Conservation (phyloP, 2,888 invertebrate species). For the Hermaeophaga mercurialis region DNA sequence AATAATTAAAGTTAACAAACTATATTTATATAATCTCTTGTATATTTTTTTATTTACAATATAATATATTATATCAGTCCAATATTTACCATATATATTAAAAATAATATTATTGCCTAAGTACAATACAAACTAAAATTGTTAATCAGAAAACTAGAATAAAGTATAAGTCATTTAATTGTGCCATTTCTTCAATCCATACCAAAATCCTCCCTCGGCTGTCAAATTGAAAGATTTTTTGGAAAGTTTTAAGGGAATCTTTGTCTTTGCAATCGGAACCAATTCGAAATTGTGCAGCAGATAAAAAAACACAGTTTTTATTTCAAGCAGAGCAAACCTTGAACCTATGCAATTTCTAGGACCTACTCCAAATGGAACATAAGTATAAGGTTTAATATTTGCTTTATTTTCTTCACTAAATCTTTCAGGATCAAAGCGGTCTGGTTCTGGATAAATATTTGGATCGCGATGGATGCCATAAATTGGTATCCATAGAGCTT, state of each 20-base stretch:
- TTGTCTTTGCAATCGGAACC: slow-evolving; percentile 42
- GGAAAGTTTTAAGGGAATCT: slow-evolving; percentile 43
- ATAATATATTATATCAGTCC: no score
- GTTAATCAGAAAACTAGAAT: no score
- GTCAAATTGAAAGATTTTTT: slow-evolving; percentile 33
- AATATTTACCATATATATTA: no score
- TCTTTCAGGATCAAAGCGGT: slow-evolving; percentile 49
- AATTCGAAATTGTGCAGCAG: slow-evolving; percentile 45
- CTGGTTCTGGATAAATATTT: slow-evolving; percentile 46
- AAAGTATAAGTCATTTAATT: no score
- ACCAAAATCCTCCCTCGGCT: slow-evolving; percentile 45
- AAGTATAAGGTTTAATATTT: slow-evolving; percentile 54
- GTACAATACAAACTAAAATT: no score
- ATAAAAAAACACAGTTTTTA: slow-evolving; percentile 43
- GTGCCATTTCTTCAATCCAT: slow-evolving; percentile 40
- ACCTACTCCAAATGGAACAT: slow-evolving; percentile 57
- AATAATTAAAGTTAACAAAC: no score
- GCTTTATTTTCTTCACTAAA: slow-evolving; percentile 61
- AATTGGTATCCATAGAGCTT: slow-evolving; percentile 39
- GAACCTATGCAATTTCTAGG: slow-evolving; percentile 67
- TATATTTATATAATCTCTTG: no score
- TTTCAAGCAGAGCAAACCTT: slow-evolving; percentile 48
- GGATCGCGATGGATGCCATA: slow-evolving; percentile 46
- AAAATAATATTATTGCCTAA: no score
- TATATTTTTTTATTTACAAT: no score